Percentiles rank a stretch among this genome's conserved stretches.
These are phyloP conservation scores for Trachelipus rathkii DNA, from an alignment of 1,140 invertebrate genomes.

Conservation along the genomic window DNA sequence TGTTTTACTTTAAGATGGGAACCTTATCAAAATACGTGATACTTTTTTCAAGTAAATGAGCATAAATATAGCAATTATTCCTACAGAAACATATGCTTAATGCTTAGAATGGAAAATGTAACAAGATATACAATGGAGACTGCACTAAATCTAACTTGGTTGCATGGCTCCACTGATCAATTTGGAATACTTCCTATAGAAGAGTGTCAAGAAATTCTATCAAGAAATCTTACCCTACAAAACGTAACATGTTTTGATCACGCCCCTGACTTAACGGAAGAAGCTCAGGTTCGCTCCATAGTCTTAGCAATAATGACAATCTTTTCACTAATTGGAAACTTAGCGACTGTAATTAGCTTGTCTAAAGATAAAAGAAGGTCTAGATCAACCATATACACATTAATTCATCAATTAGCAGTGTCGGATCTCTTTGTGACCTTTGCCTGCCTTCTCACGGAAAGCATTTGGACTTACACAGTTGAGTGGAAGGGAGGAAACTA, in stretches of 20 bases:
- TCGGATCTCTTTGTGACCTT: constrained; percentile 73
- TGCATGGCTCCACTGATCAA: background rate
- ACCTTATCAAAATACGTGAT: no score
- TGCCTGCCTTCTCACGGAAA: constrained; percentile 73
- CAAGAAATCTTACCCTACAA: background rate
- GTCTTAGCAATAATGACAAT: constrained; percentile 64
- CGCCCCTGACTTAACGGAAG: constrained; percentile 43
- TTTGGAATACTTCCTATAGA: background rate
- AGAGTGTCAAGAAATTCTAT: background rate
- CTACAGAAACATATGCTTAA: no score
- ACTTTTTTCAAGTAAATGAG: no score
- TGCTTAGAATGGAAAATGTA: no score
- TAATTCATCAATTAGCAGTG: constrained; percentile 66
- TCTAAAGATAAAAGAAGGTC: constrained; percentile 53
- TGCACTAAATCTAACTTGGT: background rate
- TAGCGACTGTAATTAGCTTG: constrained; percentile 69
- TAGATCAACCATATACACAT: constrained; percentile 64
- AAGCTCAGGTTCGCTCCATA: constrained; percentile 59
- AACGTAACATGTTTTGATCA: constrained; percentile 14
- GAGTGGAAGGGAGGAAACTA: constrained; percentile 72
- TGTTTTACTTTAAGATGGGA: no score
- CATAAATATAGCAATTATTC: no score
- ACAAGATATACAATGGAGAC: no score
- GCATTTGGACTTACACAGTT: constrained; percentile 70
- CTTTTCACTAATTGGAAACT: constrained; percentile 68